Base-by-base conservation (phyloP, 2,797 vertebrate genomes). In the Lateolabrax maculatus region DNA sequence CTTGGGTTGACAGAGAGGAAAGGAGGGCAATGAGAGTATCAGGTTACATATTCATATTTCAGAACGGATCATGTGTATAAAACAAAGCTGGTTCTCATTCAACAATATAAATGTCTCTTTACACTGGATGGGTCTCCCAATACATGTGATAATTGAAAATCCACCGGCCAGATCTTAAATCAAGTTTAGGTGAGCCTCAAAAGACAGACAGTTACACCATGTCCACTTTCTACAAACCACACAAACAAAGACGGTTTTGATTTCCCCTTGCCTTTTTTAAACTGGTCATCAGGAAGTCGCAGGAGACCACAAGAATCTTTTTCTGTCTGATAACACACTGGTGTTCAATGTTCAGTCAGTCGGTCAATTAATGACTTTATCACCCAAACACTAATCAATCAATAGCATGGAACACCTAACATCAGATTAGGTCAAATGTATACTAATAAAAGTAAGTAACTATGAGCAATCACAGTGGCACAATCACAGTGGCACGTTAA, bases 41-140 rank as follows among this genome's bases (percentile, higher is more conserved):
- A 52, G 43, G 46, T 70, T 78, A 73, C 75, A 72, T 6, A 37
- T 66, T 68, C 64, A 76, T 58, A 69, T 70, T 69, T 82, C 41
- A 70, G 64, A 76, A 25, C 19, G 23, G 51, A 60, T 48, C 41
- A 41, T 0, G 21, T 44, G 31, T 31, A 21, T 58, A 23, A 56
- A 62, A 62, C 60, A 82, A 80, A 73, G 31, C 61, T 15, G 23
- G 31, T 48, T 65, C 21, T 68, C 46, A 61, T 61, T 74, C 52
- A 70, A 65, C 53, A 53, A 19, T n/a, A 53, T 36, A 25, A 49
- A 34, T 19, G 11, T 67, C 18, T 57, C 19, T 53, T 51, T 63
- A 25, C 15, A 46, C 6, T 53, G 57, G 9, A 58, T 63, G 0
- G 0, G 29, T 12, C 18, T 64, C 6, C 16, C 1, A 0, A 49